Conservation (phyloP, 2,888 invertebrate species). For the Diaperis boleti region DNA sequence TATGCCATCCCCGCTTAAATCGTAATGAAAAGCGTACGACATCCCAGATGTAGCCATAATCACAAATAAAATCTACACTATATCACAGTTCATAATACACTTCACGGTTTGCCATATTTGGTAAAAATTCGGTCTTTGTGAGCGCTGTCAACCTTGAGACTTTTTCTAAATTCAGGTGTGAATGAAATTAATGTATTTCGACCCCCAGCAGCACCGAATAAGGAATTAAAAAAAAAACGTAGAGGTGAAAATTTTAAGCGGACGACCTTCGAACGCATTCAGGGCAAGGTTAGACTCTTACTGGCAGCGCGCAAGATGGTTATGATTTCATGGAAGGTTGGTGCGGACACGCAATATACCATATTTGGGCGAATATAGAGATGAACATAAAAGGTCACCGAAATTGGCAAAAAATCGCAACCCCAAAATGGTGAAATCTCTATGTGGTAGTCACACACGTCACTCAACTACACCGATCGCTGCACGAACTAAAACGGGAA, state of each 20-base stretch:
- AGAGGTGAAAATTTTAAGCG: conserved; percentile 43
- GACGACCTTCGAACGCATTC: conserved; percentile 50
- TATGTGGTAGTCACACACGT: not conserved
- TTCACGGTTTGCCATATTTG: too few relatives aligned
- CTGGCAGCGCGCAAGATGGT: conserved; percentile 6
- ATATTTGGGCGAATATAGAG: conserved; percentile 5
- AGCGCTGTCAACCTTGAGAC: conserved; percentile 24
- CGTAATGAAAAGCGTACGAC: conserved; percentile 74
- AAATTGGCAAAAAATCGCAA: not conserved
- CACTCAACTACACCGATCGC: not conserved
- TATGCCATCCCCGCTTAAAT: conserved; percentile 70
- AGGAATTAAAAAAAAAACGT: conserved; percentile 41
- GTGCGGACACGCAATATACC: conserved; percentile 2
- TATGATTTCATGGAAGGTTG: conserved; percentile 15
- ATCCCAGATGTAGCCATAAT: conserved; percentile 67
- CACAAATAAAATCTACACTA: not conserved
- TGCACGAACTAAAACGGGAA: conserved; percentile 10
- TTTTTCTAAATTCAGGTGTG: not conserved
- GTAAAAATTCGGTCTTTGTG: not conserved
- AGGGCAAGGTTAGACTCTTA: conserved; percentile 49
- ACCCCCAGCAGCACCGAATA: conserved; percentile 45
- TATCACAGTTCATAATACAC: conserved; percentile 16
- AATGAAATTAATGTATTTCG: conserved; percentile 24
- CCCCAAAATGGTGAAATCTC: too few relatives aligned
- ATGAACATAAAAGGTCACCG: not conserved